These are phyloP conservation scores for Delphinus delphis DNA, from an alignment of 2,113 vertebrate genomes.

Conservation along the genomic window DNA sequence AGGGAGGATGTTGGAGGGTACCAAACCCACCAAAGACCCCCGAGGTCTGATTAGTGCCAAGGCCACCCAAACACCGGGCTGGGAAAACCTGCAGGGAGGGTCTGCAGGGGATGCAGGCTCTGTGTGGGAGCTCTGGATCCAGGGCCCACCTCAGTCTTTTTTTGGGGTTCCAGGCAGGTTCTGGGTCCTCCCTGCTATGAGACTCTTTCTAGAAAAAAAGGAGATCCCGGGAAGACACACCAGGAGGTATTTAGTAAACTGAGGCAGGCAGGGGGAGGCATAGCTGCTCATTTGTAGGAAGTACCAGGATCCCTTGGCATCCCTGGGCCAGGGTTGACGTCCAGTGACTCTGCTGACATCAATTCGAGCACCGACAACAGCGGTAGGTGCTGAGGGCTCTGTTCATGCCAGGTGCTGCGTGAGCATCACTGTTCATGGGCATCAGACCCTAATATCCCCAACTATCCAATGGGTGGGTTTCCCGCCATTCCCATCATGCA, in stretches of 20 bases:
- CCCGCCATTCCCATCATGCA: accelerated
- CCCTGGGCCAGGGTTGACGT: accelerated
- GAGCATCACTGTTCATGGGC: background rate
- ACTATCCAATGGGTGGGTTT: accelerated
- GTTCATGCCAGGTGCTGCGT: background rate
- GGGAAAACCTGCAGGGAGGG: background rate
- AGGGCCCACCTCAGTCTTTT: background rate
- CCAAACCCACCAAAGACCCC: background rate
- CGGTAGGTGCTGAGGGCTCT: background rate
- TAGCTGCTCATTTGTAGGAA: background rate
- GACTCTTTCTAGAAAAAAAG: background rate
- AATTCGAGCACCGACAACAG: accelerated
- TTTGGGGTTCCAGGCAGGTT: background rate
- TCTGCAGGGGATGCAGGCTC: too few relatives aligned
- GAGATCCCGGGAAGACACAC: background rate
- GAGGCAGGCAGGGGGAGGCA: background rate
- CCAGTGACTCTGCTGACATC: background rate
- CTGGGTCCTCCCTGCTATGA: background rate
- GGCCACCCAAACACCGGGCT: background rate
- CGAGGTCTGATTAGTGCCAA: background rate
- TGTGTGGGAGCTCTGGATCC: background rate
- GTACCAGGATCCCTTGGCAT: background rate
- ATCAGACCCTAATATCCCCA: background rate
- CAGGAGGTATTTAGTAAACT: background rate
- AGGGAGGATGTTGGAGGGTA: background rate